Conservation (phyloP, 2,888 invertebrate species). For the Acleris emargana region DNA sequence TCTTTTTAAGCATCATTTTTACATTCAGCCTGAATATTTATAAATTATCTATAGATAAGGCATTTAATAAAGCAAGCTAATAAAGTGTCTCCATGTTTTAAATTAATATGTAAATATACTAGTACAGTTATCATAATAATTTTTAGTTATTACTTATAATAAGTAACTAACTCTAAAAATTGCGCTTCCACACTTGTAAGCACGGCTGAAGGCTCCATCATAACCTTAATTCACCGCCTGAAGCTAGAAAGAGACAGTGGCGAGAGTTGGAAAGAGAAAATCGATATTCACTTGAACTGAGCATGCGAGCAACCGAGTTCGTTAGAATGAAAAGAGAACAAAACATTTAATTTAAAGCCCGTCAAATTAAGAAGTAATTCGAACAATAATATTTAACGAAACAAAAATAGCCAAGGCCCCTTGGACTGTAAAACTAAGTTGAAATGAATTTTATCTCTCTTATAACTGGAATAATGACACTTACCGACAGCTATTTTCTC, state of each 20-base stretch:
- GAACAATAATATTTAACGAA: not conserved
- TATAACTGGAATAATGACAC: constrained; percentile 45
- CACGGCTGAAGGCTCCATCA: constrained; percentile 35
- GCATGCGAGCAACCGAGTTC: constrained; percentile 44
- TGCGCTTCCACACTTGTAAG: not conserved
- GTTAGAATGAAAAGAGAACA: constrained; percentile 56
- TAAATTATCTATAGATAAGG: no score
- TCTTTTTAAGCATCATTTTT: no score
- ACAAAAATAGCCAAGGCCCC: no score
- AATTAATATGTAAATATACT: not conserved
- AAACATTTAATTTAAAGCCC: constrained; percentile 44
- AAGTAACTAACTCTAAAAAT: not conserved
- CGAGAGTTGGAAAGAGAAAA: constrained; percentile 60
- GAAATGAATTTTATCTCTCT: constrained; percentile 15
- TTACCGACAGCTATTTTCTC: constrained; percentile 81
- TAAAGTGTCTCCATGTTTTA: no score
- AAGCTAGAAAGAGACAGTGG: constrained; percentile 49
- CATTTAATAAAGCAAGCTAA: no score
- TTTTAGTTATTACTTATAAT: no score
- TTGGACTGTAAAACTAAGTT: not conserved
- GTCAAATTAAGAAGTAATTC: not conserved
- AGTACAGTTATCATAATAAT: not conserved
- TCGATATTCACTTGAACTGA: constrained; percentile 48
- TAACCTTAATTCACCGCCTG: constrained; percentile 44
- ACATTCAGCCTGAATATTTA: no score